A percentile compares a stretch with the other conserved stretches of the same genome.
Conservation (phyloP, 2,888 invertebrate species). For the Eledona agricola region DNA sequence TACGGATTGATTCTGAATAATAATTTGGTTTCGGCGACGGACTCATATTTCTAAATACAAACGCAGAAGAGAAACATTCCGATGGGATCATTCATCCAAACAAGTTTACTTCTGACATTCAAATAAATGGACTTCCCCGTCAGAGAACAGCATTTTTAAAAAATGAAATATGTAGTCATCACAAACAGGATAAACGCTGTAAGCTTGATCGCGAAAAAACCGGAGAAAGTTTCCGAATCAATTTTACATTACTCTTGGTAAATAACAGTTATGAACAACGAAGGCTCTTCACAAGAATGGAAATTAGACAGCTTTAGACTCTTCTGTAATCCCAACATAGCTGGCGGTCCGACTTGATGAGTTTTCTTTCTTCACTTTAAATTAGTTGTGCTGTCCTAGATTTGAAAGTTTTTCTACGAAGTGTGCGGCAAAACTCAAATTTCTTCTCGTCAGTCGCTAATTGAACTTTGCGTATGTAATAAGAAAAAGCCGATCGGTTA, state of each 20-base stretch:
- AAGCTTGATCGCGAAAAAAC: background rate
- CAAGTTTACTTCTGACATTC: slow-evolving; percentile 12
- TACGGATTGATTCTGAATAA: slow-evolving; percentile 22
- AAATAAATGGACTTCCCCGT: slow-evolving; percentile 10
- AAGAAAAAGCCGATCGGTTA: slow-evolving; percentile 8
- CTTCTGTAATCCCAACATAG: slow-evolving; percentile 35
- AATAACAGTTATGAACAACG: slow-evolving; percentile 10
- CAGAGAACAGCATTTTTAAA: slow-evolving; percentile 8
- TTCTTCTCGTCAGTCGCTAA: slow-evolving; percentile 31
- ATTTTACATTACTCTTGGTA: background rate
- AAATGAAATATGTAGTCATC: slow-evolving; percentile 4
- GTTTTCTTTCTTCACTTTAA: slow-evolving; percentile 34
- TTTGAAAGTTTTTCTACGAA: slow-evolving; percentile 27
- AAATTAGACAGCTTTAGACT: slow-evolving; percentile 29
- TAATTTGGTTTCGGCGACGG: slow-evolving; percentile 16
- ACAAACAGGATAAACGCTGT: background rate
- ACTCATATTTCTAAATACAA: slow-evolving; percentile 8
- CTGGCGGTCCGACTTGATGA: slow-evolving; percentile 37
- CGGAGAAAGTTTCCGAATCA: background rate
- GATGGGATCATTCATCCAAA: slow-evolving; percentile 11
- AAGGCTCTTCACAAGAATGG: slow-evolving; percentile 25
- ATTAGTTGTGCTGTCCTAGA: slow-evolving; percentile 38
- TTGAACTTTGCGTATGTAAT: slow-evolving; percentile 13
- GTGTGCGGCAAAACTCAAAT: slow-evolving; percentile 13
- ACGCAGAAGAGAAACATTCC: slow-evolving; percentile 13